phyloP scores from a whole-genome alignment of 2,113 vertebrate genomes.

The Alaudala cheleensis region DNA sequence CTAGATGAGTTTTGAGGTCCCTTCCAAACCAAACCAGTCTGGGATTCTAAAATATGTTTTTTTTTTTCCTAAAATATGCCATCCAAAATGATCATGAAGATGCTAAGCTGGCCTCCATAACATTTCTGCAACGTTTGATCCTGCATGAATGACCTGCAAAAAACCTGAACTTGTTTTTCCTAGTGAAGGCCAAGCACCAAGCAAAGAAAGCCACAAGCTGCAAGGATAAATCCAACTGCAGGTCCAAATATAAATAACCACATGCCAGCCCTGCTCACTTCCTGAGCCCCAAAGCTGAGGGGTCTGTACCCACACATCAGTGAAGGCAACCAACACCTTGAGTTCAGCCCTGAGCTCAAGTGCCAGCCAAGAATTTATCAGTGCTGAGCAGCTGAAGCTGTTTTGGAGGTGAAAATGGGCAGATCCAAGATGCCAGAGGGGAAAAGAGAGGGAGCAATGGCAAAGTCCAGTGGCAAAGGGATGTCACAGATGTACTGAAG shows the following conservation, averaged over 20 bases:
- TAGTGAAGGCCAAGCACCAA: background rate
- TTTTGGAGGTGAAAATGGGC: background rate
- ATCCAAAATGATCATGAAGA: background rate
- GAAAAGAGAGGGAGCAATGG: background rate
- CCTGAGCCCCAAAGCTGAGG: background rate
- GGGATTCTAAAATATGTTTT: background rate
- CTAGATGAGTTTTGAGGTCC: background rate
- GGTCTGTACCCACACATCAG: background rate
- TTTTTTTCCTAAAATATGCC: background rate
- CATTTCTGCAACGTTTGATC: background rate
- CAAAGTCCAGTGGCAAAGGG: background rate
- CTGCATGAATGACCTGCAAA: background rate
- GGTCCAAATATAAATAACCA: background rate
- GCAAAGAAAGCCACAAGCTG: background rate
- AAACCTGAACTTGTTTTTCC: background rate
- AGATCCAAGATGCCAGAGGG: background rate
- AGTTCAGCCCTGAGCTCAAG: background rate
- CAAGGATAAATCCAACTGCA: background rate
- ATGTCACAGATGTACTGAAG: background rate
- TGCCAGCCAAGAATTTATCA: background rate
- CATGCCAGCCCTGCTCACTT: background rate
- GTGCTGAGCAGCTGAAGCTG: background rate
- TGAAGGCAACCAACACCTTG: background rate
- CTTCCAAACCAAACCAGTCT: background rate
- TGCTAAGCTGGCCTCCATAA: background rate